Percentiles rank a stretch among this genome's conserved stretches.
These are phyloP conservation scores for Sphecodes monilicornis DNA, from an alignment of 2,888 invertebrate species.

Conservation along the genomic window DNA sequence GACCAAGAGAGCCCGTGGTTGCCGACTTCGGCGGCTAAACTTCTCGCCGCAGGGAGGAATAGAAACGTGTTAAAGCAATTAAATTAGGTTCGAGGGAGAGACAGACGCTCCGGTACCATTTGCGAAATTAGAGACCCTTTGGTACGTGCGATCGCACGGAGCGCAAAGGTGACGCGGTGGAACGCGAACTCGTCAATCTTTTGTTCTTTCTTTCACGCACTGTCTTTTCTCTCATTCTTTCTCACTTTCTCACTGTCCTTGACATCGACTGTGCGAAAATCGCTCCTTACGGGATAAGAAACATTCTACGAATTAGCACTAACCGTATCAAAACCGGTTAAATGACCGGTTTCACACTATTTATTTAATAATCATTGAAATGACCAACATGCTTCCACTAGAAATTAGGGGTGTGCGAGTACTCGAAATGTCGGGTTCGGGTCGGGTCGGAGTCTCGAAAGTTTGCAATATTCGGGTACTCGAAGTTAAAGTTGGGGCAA, in stretches of 20 bases:
- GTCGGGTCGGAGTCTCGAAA: too few species aligned
- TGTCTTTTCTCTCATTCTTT: constrained; percentile 4
- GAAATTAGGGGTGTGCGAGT: too few species aligned
- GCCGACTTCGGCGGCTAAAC: background rate
- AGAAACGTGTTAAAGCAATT: constrained; percentile 45
- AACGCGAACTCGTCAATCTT: constrained; percentile 66
- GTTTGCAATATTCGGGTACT: too few species aligned
- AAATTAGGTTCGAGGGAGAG: constrained; percentile 58
- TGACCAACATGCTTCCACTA: too few species aligned
- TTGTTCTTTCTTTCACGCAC: constrained; percentile 19
- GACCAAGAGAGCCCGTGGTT: background rate
- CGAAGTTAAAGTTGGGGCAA: too few species aligned
- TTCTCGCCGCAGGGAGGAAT: background rate
- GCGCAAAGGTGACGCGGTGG: constrained; percentile 66
- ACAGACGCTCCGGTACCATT: constrained; percentile 67
- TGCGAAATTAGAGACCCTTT: constrained; percentile 75
- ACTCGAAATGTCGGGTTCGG: too few species aligned
- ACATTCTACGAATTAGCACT: background rate
- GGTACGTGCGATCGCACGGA: constrained; percentile 61
- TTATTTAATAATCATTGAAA: too few species aligned
- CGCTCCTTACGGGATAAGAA: background rate
- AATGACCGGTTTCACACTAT: too few species aligned
- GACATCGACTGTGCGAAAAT: constrained; percentile 8
- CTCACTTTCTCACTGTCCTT: constrained; percentile 17
- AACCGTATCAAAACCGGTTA: too few species aligned